Evolutionary conservation across 2,113 vertebrate species (phyloP), one percentile per base, ranked within the genome.

Genomic region (Anguilla japonica): DNA sequence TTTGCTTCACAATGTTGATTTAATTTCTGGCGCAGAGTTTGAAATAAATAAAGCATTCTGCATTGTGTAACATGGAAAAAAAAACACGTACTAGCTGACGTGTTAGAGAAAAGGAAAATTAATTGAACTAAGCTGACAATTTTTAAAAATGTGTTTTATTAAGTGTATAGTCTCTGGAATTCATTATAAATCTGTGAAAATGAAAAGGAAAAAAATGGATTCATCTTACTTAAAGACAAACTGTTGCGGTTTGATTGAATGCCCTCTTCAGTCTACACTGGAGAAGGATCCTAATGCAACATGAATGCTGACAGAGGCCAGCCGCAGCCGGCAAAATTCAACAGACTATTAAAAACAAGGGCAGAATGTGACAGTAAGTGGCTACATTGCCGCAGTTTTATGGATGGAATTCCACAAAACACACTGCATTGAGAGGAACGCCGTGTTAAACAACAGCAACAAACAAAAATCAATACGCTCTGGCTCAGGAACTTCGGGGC

Each of bases 401-500:
- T 75, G 71, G n/a, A 75, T 26, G 8, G 26, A 22, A 67, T 20
- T 26, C 63, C 63, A 71, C 63, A 75, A 34, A 29, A 71, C 9
- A n/a, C 63, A 26, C 26, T 1, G 22, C 20, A n/a, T 71, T 71
- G 63, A 71, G n/a, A 1, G 57, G 57, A 16, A 67, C 11, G 8
- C 22, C 22, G 22, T 67, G 18, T 67, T 53, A 53, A 53, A 53
- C 43, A 46, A 46, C 43, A 46, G 5, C 26, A 67, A 67, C 18
- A 67, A 26, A 67, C 18, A 67, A 67, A 67, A 67, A 67, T 29
- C 11, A 14, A 29, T 26, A 75, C 34, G 9, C 8, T 3, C 26
- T 34, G n/a, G 71, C 8, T n/a, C n/a, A 75, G 71, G 60, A 67
- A 63, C 86, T 87, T 20, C 67, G 50, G 83, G 83, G 46, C 9